A percentile compares a stretch with the other conserved stretches of the same genome.
These are phyloP conservation scores for Cordilura impudica DNA, from an alignment of 2,888 invertebrate species.

Conservation along the genomic window DNA sequence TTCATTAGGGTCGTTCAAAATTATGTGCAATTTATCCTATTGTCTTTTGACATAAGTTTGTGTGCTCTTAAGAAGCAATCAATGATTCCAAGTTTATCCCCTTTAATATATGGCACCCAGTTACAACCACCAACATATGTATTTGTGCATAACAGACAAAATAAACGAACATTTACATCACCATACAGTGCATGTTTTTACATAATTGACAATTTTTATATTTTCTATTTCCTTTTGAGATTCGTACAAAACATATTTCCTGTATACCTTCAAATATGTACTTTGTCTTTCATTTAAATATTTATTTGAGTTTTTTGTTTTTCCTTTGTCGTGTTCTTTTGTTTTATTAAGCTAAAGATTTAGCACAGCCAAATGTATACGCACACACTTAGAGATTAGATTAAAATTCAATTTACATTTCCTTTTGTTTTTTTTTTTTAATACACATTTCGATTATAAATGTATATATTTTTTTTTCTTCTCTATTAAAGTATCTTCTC, in stretches of 20 bases:
- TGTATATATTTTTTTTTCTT: background rate
- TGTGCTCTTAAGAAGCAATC: no score
- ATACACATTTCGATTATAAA: conserved; percentile 3
- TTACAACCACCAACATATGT: no score
- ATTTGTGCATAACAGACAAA: no score
- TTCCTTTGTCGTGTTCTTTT: background rate
- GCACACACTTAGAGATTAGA: conserved; percentile 17
- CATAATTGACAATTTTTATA: conserved; percentile 21
- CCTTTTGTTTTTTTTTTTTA: conserved; percentile 14
- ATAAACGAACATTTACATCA: no score
- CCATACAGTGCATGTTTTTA: conserved; percentile 20
- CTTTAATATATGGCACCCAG: no score
- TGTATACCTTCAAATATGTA: conserved; percentile 1
- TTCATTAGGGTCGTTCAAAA: no score
- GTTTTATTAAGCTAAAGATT: background rate
- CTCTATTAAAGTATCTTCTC: background rate
- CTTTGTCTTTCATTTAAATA: background rate
- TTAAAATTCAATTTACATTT: conserved; percentile 46
- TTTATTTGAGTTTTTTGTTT: background rate
- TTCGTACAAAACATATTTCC: conserved; percentile 30
- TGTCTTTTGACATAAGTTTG: no score
- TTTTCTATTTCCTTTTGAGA: conserved; percentile 16
- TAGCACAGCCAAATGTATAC: background rate
- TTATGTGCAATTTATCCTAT: no score
- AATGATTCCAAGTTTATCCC: no score